Evolutionary conservation across 2,113 vertebrate species (phyloP).

Genomic region (Thryonomys swinderianus): DNA sequence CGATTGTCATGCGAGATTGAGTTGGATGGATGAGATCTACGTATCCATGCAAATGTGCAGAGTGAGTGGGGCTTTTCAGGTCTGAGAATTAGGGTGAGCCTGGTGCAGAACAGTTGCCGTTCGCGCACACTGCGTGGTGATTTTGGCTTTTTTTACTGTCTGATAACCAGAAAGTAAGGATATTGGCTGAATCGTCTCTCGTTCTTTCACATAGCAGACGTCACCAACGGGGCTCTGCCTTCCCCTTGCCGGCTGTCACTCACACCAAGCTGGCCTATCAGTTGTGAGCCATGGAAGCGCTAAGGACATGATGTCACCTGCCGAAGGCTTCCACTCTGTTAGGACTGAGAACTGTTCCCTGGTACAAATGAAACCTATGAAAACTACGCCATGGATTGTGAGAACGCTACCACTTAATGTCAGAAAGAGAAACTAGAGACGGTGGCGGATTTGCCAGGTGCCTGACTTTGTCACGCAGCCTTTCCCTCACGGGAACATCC

Average conservation of each 20-base stretch:
- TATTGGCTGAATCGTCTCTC: not conserved
- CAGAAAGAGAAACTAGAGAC: conserved; percentile 64
- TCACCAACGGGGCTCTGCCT: conserved; percentile 42
- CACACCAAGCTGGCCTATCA: conserved; percentile 6
- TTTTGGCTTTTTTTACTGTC: not conserved
- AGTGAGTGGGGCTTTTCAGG: not conserved
- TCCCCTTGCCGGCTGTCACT: not conserved
- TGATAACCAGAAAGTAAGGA: not conserved
- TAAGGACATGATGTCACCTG: conserved; percentile 59
- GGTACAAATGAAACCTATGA: conserved; percentile 57
- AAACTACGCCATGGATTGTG: conserved; percentile 57
- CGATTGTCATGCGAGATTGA: not conserved
- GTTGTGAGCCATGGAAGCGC: conserved; percentile 39
- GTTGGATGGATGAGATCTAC: not conserved
- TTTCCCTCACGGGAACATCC: conserved; percentile 49
- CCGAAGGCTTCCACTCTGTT: conserved; percentile 68
- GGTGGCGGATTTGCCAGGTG: not conserved
- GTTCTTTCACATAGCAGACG: conserved; percentile 49
- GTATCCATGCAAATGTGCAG: not conserved
- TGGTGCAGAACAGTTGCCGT: not conserved
- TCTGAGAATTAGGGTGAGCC: not conserved
- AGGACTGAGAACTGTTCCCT: conserved; percentile 68
- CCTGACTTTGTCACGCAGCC: conserved; percentile 67
- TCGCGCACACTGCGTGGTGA: not conserved
- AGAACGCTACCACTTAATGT: conserved; percentile 61